These are phyloP conservation scores for Sebastes dallii DNA, from an alignment of 2,797 vertebrate genomes.

Conservation along the genomic window DNA sequence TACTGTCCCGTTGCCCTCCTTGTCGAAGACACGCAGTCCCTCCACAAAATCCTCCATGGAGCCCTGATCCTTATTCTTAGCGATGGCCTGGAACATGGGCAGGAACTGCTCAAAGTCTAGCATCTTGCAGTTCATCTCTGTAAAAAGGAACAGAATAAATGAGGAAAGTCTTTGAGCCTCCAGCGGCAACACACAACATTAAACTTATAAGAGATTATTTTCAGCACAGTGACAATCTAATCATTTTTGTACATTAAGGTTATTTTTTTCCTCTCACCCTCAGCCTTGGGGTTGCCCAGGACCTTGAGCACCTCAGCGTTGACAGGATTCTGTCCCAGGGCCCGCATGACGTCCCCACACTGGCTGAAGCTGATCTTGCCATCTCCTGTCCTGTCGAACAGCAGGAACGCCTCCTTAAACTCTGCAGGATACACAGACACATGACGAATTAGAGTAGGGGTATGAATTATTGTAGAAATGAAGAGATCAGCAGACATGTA, in stretches of 20 bases:
- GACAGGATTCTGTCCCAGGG: constrained; percentile 94
- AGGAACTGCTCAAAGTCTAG: constrained; percentile 96
- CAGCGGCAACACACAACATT: neutral
- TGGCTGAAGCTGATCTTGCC: constrained; percentile 92
- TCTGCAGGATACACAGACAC: constrained; percentile 77
- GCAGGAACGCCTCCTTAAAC: constrained; percentile 95
- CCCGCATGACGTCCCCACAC: constrained; percentile 95
- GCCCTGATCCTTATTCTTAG: constrained; percentile 97
- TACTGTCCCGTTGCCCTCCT: constrained; percentile 96
- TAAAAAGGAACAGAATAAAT: neutral
- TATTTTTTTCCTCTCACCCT: constrained; percentile 80
- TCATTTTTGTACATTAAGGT: neutral
- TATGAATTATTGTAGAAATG: neutral
- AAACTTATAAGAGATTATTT: neutral
- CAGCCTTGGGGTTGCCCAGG: constrained; percentile 93
- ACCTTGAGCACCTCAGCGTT: constrained; percentile 97
- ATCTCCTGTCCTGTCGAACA: constrained; percentile 94
- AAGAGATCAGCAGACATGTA: neutral
- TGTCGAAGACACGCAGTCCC: constrained; percentile 95
- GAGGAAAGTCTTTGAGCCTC: neutral
- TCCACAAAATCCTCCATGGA: constrained; percentile 95
- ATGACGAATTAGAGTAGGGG: neutral
- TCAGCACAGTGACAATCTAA: neutral
- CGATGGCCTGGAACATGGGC: constrained; percentile 95
- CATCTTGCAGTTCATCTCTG: constrained; percentile 93